These are phyloP conservation scores for Echinarachnius parma DNA, from an alignment of 53 echinoderm and acorn worm species.

Conservation along the genomic window DNA sequence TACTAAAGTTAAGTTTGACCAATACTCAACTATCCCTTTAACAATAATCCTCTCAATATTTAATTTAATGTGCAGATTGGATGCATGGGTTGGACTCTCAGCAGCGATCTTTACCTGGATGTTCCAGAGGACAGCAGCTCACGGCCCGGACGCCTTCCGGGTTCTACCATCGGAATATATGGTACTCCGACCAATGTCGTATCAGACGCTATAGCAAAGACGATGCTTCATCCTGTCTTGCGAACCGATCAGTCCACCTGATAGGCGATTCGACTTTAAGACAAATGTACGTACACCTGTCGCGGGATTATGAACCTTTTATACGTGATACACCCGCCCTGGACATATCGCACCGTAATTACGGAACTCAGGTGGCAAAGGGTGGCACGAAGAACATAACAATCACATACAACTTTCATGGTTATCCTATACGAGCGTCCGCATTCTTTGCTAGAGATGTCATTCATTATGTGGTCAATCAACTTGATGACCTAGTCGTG, in stretches of 20 bases:
- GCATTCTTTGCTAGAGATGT: constrained; percentile 11
- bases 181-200: constrained; percentile 57
- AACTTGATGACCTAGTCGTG: constrained; percentile 34
- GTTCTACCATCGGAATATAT: constrained; percentile 44
- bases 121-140: constrained; percentile 37
- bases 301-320: background rate
- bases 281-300: constrained; percentile 46
- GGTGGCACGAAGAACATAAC: constrained; percentile 28
- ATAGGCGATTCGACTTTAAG: constrained; percentile 60
- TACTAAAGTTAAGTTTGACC: no score
- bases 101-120: constrained; percentile 8
- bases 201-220: constrained; percentile 11
- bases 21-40: no score
- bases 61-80: no score
- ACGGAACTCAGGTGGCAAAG: constrained; percentile 33
- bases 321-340: no score
- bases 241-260: constrained; percentile 38
- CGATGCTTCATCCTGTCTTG: constrained; percentile 37
- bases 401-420: constrained; percentile 47
- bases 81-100: background rate
- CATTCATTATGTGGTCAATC: constrained; percentile 45
- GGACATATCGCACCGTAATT: no score
- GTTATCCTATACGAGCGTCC: constrained; percentile 25
- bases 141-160: constrained; percentile 34
- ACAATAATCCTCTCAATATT: no score